Conservation (phyloP, 1,140 invertebrate genomes). For the Anastrepha obliqua region DNA sequence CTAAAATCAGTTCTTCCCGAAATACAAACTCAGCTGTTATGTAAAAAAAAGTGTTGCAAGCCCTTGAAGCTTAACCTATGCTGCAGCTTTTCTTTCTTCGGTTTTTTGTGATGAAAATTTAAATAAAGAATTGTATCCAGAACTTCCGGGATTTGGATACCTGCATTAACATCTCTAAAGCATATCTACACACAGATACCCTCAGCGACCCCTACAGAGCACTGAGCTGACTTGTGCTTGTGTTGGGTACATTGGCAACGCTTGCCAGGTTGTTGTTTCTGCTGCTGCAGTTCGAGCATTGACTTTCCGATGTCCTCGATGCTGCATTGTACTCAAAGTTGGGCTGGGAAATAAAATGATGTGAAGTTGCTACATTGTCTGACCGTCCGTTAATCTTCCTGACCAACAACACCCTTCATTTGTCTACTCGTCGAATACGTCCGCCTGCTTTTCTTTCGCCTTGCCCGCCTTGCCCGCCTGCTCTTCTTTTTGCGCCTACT, state of each 20-base stretch:
- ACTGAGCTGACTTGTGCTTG: not conserved
- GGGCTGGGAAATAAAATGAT: conserved; percentile 20
- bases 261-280: not conserved
- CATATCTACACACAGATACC: not conserved
- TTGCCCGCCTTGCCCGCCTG: not conserved
- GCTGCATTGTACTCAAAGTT: not conserved
- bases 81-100: too few relatives aligned
- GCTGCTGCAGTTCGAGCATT: not conserved
- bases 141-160: too few relatives aligned
- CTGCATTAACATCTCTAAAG: not conserved
- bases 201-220: not conserved
- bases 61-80: too few relatives aligned
- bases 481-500: not conserved
- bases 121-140: too few relatives aligned
- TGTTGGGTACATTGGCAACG: not conserved
- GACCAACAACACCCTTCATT: not conserved
- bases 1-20: too few relatives aligned
- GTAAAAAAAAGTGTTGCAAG: too few relatives aligned
- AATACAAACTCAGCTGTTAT: too few relatives aligned
- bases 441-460: not conserved
- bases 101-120: too few relatives aligned
- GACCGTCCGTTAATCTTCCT: conserved; percentile 23
- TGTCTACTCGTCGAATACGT: not conserved
- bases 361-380: not conserved
- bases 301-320: not conserved